Evolutionary conservation across 2,888 invertebrate genomes (phyloP), one percentile per base, ranked within the genome.

Genomic region (Pycnomerus fuliginosus): DNA sequence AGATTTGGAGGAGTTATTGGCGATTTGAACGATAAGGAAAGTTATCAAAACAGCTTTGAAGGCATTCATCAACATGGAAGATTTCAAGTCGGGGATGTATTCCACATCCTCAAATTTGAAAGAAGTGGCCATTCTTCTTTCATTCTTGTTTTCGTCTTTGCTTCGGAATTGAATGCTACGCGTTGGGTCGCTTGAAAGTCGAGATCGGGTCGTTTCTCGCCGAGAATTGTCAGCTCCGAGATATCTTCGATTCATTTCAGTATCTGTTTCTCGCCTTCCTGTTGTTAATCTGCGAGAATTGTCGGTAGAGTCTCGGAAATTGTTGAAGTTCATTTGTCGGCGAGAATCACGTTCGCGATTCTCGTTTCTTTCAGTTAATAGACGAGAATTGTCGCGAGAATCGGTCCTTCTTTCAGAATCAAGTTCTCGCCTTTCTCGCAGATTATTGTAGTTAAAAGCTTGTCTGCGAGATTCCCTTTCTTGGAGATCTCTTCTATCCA

Each of bases 121-220:
- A 44, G 39, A 39, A 44, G 39, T 34, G 38, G 44, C 34, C 44
- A 44, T 28, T 28, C 38, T 37, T 33, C 44, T 44, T 38, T 29
- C 29, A 22, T n/a, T n/a, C n/a, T n/a, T n/a, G n/a, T n/a, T n/a
- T n/a, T n/a, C n/a, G n/a, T n/a, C n/a, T n/a, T n/a, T n/a, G n/a
- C n/a, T n/a, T n/a, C n/a, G n/a, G n/a, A n/a, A n/a, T n/a, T n/a
- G n/a, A n/a, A n/a, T n/a, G n/a, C n/a, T n/a, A n/a, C n/a, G n/a
- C n/a, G n/a, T n/a, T n/a, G n/a, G n/a, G n/a, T n/a, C n/a, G n/a
- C n/a, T n/a, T n/a, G n/a, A n/a, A n/a, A n/a, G n/a, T n/a, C n/a
- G n/a, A n/a, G n/a, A n/a, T n/a, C n/a, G n/a, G n/a, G n/a, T n/a
- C n/a, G n/a, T n/a, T n/a, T n/a, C n/a, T n/a, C n/a, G n/a, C n/a